Evolutionary conservation across 2,888 invertebrate genomes (phyloP).

Genomic region (Aphodius granarius): DNA sequence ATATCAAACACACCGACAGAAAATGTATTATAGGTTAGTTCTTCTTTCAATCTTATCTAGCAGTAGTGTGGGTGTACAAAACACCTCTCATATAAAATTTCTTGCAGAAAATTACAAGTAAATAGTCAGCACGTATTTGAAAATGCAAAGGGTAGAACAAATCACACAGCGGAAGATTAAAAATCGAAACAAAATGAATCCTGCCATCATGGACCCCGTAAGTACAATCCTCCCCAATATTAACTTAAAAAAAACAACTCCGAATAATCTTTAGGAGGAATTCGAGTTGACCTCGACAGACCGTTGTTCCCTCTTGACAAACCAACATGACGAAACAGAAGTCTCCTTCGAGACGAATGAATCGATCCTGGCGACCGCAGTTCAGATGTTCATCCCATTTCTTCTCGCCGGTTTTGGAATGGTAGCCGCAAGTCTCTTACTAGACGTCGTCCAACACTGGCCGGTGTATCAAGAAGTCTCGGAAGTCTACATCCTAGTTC

Average conservation of each 20-base stretch:
- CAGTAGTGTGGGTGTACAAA: neutral
- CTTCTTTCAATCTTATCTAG: neutral
- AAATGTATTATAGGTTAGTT: slow-evolving; percentile 18
- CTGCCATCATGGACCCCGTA: slow-evolving; percentile 6
- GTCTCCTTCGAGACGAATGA: slow-evolving; percentile 38
- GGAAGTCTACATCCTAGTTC: slow-evolving; percentile 89
- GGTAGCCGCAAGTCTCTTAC: slow-evolving; percentile 84
- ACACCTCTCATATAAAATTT: neutral
- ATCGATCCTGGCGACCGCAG: slow-evolving; percentile 64
- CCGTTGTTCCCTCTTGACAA: neutral
- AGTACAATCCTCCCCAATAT: neutral
- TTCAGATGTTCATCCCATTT: slow-evolving; percentile 85
- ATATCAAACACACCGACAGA: neutral
- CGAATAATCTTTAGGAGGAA: neutral
- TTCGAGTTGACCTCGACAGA: slow-evolving; percentile 6
- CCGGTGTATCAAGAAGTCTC: slow-evolving; percentile 77
- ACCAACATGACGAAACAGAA: slow-evolving; percentile 26
- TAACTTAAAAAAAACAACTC: neutral
- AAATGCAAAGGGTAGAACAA: slow-evolving; percentile 6
- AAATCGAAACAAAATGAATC: slow-evolving; percentile 8
- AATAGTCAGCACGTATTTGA: neutral
- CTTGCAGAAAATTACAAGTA: neutral
- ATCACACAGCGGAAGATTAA: slow-evolving; percentile 10
- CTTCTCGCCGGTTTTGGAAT: slow-evolving; percentile 87
- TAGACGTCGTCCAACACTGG: slow-evolving; percentile 89